These are phyloP conservation scores for Okamejei kenojei DNA, from an alignment of 2,797 vertebrate species.

Conservation along the genomic window DNA sequence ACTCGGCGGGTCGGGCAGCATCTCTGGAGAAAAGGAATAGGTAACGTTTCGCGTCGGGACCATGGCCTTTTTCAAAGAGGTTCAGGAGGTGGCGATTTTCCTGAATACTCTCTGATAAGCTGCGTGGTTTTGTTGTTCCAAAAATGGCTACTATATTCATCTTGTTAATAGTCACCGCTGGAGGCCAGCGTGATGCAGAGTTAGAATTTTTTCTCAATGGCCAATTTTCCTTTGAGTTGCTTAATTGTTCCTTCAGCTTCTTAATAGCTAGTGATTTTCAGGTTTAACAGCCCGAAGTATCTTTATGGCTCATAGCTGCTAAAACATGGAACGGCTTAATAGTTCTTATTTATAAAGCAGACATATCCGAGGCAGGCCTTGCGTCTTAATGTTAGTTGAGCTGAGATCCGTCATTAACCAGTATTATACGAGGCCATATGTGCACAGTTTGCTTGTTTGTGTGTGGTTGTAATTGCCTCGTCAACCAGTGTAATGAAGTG, in stretches of 20 bases:
- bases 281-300: not conserved
- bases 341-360: slow-evolving; percentile 30
- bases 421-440: slow-evolving; percentile 33
- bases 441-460: slow-evolving; percentile 31
- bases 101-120: not conserved
- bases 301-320: not conserved
- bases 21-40: too few relatives aligned
- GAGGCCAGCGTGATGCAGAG: not conserved
- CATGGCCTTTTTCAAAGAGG: not conserved
- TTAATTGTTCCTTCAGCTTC: not conserved
- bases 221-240: not conserved
- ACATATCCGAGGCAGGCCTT: slow-evolving; percentile 8
- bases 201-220: not conserved
- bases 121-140: not conserved
- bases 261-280: not conserved
- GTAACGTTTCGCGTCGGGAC: too few relatives aligned
- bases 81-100: not conserved
- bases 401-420: slow-evolving; percentile 13
- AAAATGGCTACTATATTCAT: not conserved
- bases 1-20: too few relatives aligned
- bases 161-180: not conserved
- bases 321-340: slow-evolving; percentile 5
- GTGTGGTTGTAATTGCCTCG: slow-evolving; percentile 25
- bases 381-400: not conserved
- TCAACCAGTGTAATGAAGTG: slow-evolving; percentile 30